These are phyloP conservation scores for Maccullochella peelii DNA, from an alignment of 2,113 vertebrate genomes.

Conservation along the genomic window DNA sequence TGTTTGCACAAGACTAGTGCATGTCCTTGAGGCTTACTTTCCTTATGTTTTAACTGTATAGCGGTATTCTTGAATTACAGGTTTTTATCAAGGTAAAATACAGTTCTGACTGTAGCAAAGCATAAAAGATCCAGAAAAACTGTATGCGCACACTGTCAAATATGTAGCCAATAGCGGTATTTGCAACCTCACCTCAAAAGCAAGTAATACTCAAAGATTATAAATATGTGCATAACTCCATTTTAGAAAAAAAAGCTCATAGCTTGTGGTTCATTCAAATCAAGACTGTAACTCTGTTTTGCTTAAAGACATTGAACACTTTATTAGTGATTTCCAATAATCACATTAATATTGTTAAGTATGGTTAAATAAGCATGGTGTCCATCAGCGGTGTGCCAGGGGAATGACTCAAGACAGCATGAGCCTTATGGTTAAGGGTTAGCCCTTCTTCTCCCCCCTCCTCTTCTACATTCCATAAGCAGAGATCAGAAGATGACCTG, in stretches of 20 bases:
- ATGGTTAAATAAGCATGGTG: too few species aligned
- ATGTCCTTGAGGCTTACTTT: conserved; percentile 34
- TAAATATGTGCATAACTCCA: neutral
- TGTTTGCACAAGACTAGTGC: conserved; percentile 44
- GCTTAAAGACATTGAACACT: conserved; percentile 26
- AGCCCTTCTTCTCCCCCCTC: too few species aligned
- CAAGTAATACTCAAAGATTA: neutral
- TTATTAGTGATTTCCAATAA: conserved; percentile 23
- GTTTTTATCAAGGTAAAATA: neutral
- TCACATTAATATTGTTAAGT: conserved; percentile 5
- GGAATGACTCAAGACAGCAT: conserved; percentile 30
- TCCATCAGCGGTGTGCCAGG: conserved; percentile 15
- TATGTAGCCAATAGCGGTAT: neutral
- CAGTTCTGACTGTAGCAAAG: neutral
- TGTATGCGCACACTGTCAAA: neutral
- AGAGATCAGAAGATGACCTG: too few species aligned
- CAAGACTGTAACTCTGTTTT: neutral
- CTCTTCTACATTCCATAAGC: too few species aligned
- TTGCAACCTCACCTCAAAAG: neutral
- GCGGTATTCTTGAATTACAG: neutral
- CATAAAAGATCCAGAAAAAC: neutral
- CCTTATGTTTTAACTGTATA: neutral
- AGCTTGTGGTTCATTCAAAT: conserved; percentile 13
- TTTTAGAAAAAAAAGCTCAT: neutral
- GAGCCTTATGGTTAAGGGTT: conserved; percentile 27